Evolutionary conservation across 37 sponge, comb jelly and placozoan genomes (phyloP).

Genomic region (Diacarnus erythraeanus): DNA sequence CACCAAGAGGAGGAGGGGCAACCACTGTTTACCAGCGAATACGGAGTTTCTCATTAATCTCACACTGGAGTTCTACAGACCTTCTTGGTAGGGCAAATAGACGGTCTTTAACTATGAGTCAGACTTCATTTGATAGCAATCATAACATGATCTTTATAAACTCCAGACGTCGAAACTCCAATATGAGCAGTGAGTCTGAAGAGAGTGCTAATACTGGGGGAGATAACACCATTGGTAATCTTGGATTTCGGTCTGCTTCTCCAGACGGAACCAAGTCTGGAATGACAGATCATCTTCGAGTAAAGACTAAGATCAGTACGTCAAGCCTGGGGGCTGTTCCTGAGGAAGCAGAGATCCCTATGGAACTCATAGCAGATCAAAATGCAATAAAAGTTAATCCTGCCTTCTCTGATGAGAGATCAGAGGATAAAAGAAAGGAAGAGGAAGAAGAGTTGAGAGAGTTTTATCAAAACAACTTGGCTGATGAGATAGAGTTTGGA

Average conservation of each 20-base stretch:
- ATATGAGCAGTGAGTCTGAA: not conserved
- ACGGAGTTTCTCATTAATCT: not conserved
- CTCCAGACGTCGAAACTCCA: not conserved
- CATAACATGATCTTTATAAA: not conserved
- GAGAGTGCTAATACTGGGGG: conserved; percentile 9
- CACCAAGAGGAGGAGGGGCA: not conserved
- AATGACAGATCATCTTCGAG: not conserved
- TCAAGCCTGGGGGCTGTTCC: conserved; percentile 17
- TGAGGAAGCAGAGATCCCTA: conserved; percentile 14
- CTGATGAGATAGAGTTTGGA: not conserved
- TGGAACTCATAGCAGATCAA: not conserved
- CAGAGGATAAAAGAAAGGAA: not conserved
- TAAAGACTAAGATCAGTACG: not conserved
- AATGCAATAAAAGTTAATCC: conserved; percentile 2
- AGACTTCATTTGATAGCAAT: not conserved
- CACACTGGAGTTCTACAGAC: not conserved
- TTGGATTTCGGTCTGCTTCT: conserved; percentile 6
- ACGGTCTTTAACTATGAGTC: conserved; percentile 6
- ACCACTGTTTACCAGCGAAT: conserved; percentile 2
- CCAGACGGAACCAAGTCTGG: not conserved
- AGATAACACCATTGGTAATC: not conserved
- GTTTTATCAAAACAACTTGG: not conserved
- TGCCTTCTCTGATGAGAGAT: not conserved
- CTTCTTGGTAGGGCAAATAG: not conserved
- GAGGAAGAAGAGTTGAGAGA: not conserved